Conservation (phyloP, 1,140 invertebrate species). For the Drosophila pectinifera region DNA sequence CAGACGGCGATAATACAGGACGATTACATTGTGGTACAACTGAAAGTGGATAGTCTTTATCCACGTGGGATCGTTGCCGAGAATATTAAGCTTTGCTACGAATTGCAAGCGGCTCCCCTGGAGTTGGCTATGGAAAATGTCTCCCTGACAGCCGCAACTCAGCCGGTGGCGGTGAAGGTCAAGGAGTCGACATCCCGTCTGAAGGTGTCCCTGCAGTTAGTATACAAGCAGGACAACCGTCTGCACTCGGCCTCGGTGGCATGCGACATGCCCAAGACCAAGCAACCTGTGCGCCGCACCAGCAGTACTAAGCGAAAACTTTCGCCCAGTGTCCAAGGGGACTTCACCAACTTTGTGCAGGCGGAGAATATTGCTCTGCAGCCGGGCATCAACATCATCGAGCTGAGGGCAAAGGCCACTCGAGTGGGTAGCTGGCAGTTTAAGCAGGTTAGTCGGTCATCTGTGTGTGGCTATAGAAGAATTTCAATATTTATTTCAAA, state of each 20-base stretch:
- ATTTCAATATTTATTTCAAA: not conserved
- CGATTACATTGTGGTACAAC: slow-evolving; percentile 86
- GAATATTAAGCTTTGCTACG: slow-evolving; percentile 86
- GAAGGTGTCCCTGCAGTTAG: slow-evolving; percentile 87
- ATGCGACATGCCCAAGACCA: slow-evolving; percentile 87
- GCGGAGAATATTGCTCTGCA: slow-evolving; percentile 86
- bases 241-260: slow-evolving; percentile 89
- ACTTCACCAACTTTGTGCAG: slow-evolving; percentile 88
- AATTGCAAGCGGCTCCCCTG: slow-evolving; percentile 76
- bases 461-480: too few species aligned
- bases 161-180: slow-evolving; percentile 2
- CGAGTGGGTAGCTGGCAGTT: slow-evolving; percentile 82
- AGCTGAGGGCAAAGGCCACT: slow-evolving; percentile 87
- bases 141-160: slow-evolving; percentile 1
- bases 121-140: slow-evolving; percentile 53
- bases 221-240: slow-evolving; percentile 92
- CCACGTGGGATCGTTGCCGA: slow-evolving; percentile 87
- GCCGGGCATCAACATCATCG: slow-evolving; percentile 91
- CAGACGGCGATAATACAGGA: slow-evolving; percentile 85
- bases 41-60: slow-evolving; percentile 87
- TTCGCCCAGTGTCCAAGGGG: slow-evolving; percentile 87
- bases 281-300: slow-evolving; percentile 76
- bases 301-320: slow-evolving; percentile 85
- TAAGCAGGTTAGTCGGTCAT: slow-evolving; percentile 58
- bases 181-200: slow-evolving; percentile 52